phyloP scores from a whole-genome alignment of 2,888 invertebrate species.

The Malthinus seriepunctatus region DNA sequence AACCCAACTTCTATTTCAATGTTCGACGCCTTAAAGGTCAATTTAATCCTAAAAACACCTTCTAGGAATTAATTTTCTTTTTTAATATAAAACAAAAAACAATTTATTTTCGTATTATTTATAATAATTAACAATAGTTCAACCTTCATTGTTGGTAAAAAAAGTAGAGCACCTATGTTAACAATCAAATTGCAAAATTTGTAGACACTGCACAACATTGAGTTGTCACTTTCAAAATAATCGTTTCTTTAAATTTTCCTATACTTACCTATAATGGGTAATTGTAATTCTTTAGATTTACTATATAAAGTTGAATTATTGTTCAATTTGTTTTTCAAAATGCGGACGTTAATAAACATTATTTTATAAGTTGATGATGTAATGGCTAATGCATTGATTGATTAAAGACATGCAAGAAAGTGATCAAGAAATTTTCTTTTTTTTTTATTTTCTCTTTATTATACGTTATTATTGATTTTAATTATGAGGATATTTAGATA shows the following conservation, averaged over 20 bases:
- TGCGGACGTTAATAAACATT: neutral
- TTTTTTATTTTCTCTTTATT: neutral
- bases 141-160: too few relatives aligned
- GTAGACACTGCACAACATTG: neutral
- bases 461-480: neutral
- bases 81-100: neutral
- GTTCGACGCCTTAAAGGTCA: neutral
- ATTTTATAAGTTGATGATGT: constrained; percentile 23
- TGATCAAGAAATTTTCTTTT: constrained; percentile 20
- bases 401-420: constrained; percentile 26
- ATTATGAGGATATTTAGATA: neutral
- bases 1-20: too few relatives aligned
- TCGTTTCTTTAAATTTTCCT: neutral
- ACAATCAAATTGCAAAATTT: too few relatives aligned
- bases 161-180: too few relatives aligned
- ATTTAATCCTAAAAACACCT: neutral
- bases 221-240: constrained; percentile 7
- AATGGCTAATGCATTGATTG: constrained; percentile 18
- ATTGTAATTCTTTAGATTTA: neutral
- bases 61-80: neutral
- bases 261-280: too few relatives aligned
- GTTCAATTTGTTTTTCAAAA: neutral
- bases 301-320: too few relatives aligned
- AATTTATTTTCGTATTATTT: neutral
- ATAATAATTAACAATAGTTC: neutral